These are phyloP conservation scores for Ptychoptera albimana DNA, from an alignment of 2,888 invertebrate species.

Conservation along the genomic window DNA sequence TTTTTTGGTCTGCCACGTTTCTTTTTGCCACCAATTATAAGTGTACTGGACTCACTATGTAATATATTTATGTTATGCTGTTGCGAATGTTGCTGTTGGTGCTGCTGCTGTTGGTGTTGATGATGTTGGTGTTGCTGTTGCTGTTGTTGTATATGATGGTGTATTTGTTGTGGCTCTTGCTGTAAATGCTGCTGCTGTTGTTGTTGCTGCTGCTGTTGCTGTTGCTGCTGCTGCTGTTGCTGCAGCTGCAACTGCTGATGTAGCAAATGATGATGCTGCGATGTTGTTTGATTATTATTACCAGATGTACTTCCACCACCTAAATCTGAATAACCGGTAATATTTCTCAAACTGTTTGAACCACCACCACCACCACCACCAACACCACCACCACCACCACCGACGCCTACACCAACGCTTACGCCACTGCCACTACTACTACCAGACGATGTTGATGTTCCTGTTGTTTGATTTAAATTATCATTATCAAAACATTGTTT, in stretches of 20 bases:
- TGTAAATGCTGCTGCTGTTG: slow-evolving; percentile 3
- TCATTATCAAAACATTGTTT: slow-evolving; percentile 45
- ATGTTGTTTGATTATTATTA: too few species aligned
- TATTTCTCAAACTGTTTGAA: too few species aligned
- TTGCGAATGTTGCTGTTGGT: slow-evolving; percentile 5
- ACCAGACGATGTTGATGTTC: neutral
- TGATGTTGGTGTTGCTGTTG: neutral
- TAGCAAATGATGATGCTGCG: too few species aligned
- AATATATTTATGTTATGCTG: neutral
- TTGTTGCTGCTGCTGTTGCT: neutral
- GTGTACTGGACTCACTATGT: neutral
- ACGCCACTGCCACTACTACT: too few species aligned
- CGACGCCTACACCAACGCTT: too few species aligned
- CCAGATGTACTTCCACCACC: too few species aligned
- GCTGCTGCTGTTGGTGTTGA: neutral
- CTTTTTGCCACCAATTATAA: slow-evolving; percentile 52
- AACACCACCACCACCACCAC: too few species aligned
- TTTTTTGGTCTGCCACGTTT: slow-evolving; percentile 84
- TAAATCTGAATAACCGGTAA: too few species aligned
- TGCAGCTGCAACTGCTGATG: slow-evolving; percentile 2
- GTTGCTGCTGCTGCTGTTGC: too few species aligned
- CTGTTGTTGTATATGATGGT: neutral
- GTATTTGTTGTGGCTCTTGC: slow-evolving; percentile 5
- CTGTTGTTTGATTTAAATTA: slow-evolving; percentile 21
- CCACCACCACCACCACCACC: too few species aligned